These are phyloP conservation scores for Sicus ferrugineus DNA, from an alignment of 2,888 invertebrate genomes.

Conservation along the genomic window DNA sequence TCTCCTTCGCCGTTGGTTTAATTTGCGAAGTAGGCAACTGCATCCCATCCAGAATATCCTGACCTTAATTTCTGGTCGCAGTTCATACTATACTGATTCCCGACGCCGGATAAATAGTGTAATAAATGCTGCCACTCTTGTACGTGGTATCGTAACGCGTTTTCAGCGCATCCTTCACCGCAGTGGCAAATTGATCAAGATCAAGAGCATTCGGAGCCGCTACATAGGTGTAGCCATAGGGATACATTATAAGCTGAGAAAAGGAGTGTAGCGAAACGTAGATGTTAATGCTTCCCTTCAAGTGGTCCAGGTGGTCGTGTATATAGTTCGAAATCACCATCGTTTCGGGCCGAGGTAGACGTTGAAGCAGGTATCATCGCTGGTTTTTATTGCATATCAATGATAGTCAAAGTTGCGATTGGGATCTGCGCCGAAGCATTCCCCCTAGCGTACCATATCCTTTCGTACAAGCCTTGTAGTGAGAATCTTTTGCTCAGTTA, in stretches of 20 bases:
- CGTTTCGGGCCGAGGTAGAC: slow-evolving; percentile 68
- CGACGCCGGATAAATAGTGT: slow-evolving; percentile 61
- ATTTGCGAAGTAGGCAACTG: background rate
- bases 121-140: slow-evolving; percentile 57
- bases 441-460: slow-evolving; percentile 68
- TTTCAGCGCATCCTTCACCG: slow-evolving; percentile 53
- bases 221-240: slow-evolving; percentile 62
- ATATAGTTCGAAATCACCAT: too few species aligned
- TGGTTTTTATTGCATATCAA: slow-evolving; percentile 67
- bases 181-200: slow-evolving; percentile 54
- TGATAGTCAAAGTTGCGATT: slow-evolving; percentile 73
- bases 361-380: slow-evolving; percentile 68
- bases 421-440: slow-evolving; percentile 71
- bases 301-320: slow-evolving; percentile 63
- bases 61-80: too few species aligned
- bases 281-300: slow-evolving; percentile 49
- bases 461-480: slow-evolving; percentile 85
- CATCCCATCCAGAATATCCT: too few species aligned
- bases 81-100: slow-evolving; percentile 59
- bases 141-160: slow-evolving; percentile 51
- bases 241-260: slow-evolving; percentile 71
- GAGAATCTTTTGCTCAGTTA: slow-evolving; percentile 81
- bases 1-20: background rate
- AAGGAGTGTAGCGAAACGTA: slow-evolving; percentile 73
- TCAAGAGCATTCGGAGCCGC: slow-evolving; percentile 53